phyloP scores from a whole-genome alignment of 2,113 vertebrate species.

The Tylochromis polylepis region DNA sequence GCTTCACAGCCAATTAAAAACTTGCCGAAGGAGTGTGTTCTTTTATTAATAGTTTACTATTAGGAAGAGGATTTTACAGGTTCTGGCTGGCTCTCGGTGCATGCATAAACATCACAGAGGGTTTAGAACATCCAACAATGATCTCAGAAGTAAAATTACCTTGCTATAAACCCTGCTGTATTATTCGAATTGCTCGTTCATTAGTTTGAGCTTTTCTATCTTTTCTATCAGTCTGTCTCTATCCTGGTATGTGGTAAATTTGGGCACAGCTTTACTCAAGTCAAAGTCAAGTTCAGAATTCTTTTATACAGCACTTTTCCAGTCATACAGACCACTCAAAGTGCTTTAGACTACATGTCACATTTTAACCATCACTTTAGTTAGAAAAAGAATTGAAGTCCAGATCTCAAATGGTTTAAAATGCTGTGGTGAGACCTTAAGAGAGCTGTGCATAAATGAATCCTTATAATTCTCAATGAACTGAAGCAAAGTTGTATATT shows the following conservation, averaged over 20 bases:
- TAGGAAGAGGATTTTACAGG: conserved; percentile 6
- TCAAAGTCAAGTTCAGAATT: background rate
- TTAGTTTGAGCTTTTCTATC: background rate
- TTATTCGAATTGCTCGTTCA: background rate
- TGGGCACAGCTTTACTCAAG: background rate
- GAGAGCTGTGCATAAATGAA: background rate
- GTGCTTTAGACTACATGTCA: background rate
- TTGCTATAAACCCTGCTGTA: background rate
- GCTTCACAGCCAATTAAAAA: conserved; percentile 62
- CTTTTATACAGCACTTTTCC: background rate
- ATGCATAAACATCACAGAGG: background rate
- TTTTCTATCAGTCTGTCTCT: background rate
- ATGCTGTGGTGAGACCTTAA: background rate
- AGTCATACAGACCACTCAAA: background rate
- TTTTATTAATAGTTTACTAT: conserved; percentile 58
- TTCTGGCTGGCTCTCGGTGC: background rate
- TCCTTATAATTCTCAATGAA: background rate
- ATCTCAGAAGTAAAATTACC: background rate
- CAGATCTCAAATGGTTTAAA: background rate
- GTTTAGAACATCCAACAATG: background rate
- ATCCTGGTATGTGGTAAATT: background rate
- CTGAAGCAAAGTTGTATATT: background rate
- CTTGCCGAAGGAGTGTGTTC: conserved; percentile 51
- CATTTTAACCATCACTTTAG: background rate
- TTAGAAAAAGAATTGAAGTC: background rate